Conservation (phyloP, 2,113 vertebrate species). For the Tetrao urogallus region DNA sequence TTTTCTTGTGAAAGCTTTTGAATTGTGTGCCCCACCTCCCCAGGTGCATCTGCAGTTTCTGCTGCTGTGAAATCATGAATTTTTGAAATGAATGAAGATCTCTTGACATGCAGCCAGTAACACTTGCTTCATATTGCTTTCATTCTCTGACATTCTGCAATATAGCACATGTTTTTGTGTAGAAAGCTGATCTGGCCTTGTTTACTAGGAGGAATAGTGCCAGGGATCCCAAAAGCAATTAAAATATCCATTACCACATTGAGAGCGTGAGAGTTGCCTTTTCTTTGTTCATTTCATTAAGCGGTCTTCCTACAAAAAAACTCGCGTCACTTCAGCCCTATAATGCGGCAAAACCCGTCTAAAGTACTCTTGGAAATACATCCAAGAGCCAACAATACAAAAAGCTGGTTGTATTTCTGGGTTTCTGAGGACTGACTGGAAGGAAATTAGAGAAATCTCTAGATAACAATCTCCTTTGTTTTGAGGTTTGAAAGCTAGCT, state of each 20-base stretch:
- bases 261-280: not conserved
- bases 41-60: not conserved
- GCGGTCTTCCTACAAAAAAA: not conserved
- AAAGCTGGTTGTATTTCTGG: not conserved
- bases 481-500: not conserved
- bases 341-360: not conserved
- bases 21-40: not conserved
- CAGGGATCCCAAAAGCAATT: constrained; percentile 13
- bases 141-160: not conserved
- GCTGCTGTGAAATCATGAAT: not conserved
- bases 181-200: not conserved
- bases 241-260: not conserved
- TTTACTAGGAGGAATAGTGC: not conserved
- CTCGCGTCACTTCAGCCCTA: not conserved
- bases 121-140: not conserved
- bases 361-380: not conserved
- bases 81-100: not conserved
- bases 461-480: not conserved
- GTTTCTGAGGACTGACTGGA: not conserved
- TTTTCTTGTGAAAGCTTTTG: not conserved
- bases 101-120: not conserved
- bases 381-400: not conserved
- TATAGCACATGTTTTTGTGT: not conserved
- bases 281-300: not conserved
- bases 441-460: not conserved